phyloP scores from a whole-genome alignment of 2,888 invertebrate genomes.

The Corbicula japonica region DNA sequence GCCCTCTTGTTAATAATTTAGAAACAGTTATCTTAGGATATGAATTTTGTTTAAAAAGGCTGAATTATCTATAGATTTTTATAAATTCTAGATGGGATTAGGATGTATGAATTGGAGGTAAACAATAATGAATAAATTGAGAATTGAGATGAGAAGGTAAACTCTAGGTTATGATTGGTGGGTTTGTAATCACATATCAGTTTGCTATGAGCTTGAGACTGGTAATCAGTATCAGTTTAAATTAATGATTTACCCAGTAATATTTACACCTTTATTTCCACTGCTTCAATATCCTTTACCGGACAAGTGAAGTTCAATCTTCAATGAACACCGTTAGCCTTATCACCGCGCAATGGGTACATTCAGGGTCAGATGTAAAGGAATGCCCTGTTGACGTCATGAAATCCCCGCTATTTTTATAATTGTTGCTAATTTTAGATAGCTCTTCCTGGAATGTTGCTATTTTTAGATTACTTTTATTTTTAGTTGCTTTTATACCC shows the following conservation, averaged over 20 bases:
- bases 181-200: not conserved
- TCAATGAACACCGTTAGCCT: too few relatives aligned
- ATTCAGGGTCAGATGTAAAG: too few relatives aligned
- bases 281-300: not conserved
- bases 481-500: too few relatives aligned
- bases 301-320: not conserved
- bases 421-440: too few relatives aligned
- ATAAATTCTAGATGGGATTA: slow-evolving; percentile 14
- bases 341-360: too few relatives aligned
- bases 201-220: not conserved
- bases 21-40: not conserved
- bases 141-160: too few relatives aligned
- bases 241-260: not conserved
- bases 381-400: too few relatives aligned
- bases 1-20: not conserved
- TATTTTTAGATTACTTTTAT: too few relatives aligned
- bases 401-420: too few relatives aligned
- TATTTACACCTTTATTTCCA: not conserved
- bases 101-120: slow-evolving; percentile 12
- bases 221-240: not conserved
- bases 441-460: too few relatives aligned
- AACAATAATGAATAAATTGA: not conserved
- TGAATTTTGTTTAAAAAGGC: not conserved
- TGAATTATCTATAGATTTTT: not conserved
- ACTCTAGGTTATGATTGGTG: not conserved